A percentile compares a stretch with the other conserved stretches of the same genome.
Evolutionary conservation across 2,888 invertebrate genomes (phyloP).

Genomic region (Cosmia pyralina): DNA sequence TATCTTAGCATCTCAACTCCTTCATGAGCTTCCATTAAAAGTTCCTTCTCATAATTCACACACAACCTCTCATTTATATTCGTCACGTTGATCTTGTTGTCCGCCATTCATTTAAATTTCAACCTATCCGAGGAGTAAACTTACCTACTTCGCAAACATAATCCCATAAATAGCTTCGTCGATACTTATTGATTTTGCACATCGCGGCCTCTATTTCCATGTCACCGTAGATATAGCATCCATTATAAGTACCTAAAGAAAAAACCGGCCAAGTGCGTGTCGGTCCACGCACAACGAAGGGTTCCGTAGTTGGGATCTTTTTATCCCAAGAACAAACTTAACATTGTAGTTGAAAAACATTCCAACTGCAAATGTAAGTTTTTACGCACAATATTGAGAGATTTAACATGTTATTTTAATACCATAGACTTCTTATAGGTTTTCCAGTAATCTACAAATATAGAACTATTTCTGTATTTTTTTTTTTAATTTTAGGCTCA

Average conservation of each 20-base stretch:
- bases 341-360: no score
- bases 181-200: slow-evolving; percentile 33
- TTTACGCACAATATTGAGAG: no score
- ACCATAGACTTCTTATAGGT: no score
- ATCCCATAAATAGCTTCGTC: slow-evolving; percentile 28
- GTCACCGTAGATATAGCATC: slow-evolving; percentile 20
- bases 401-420: no score
- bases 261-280: background rate
- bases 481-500: no score
- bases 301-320: no score
- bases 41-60: background rate
- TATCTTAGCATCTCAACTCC: no score
- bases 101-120: slow-evolving; percentile 32
- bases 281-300: no score
- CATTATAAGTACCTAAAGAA: slow-evolving; percentile 40
- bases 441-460: no score
- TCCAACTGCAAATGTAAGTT: no score
- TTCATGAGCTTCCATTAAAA: background rate
- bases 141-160: slow-evolving; percentile 6
- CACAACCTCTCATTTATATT: slow-evolving; percentile 23
- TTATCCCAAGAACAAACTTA: no score
- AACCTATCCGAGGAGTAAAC: slow-evolving; percentile 12
- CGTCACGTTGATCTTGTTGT: slow-evolving; percentile 16
- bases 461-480: no score
- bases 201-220: slow-evolving; percentile 11